Conservation (phyloP, 2,113 vertebrate species). For the Dasypus novemcinctus region DNA sequence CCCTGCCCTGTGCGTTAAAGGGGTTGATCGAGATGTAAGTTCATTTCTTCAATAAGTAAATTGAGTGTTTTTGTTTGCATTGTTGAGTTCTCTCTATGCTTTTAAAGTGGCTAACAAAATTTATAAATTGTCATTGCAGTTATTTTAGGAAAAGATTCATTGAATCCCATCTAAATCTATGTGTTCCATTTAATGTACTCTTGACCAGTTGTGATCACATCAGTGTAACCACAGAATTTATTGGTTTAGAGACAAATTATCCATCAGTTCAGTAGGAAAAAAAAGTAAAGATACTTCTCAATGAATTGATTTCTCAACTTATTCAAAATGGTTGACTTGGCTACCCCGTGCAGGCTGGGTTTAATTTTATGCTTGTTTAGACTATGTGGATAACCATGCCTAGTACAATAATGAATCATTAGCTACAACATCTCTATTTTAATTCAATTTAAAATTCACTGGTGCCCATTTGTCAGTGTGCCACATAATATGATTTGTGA, state of each 20-base stretch:
- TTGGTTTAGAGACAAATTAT: constrained; percentile 19
- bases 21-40: constrained; percentile 79
- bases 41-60: background rate
- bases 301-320: background rate
- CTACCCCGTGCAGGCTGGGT: background rate
- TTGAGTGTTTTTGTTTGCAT: background rate
- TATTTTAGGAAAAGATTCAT: background rate
- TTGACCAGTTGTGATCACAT: background rate
- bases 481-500: background rate
- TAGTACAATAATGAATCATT: background rate
- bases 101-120: constrained; percentile 9
- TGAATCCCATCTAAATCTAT: background rate
- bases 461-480: background rate
- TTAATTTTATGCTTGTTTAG: constrained; percentile 56
- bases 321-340: background rate
- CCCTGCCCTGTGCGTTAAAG: constrained; percentile 72
- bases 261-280: background rate
- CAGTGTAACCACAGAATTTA: background rate
- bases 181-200: background rate
- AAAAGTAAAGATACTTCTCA: background rate
- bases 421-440: constrained; percentile 17
- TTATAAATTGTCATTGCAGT: background rate
- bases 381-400: background rate
- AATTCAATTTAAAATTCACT: constrained; percentile 60
- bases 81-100: background rate